A percentile compares a stretch with the other conserved stretches of the same genome.
These are phyloP conservation scores for Orchesellides sinensis DNA, from an alignment of 2,888 invertebrate genomes.

Conservation along the genomic window DNA sequence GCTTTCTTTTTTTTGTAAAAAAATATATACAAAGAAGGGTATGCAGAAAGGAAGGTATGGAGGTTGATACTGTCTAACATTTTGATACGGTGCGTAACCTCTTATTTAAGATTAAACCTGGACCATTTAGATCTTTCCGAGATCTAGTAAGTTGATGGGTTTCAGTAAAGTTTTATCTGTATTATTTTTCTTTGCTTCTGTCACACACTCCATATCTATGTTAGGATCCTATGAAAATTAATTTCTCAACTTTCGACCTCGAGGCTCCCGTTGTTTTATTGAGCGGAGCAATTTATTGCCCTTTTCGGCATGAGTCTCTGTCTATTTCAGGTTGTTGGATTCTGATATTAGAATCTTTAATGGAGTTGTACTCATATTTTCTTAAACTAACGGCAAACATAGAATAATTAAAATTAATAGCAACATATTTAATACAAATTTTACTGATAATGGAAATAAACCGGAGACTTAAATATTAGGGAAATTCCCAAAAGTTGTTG, in stretches of 20 bases:
- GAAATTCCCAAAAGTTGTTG: too few species aligned
- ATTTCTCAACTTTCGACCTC: conserved; percentile 54
- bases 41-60: too few species aligned
- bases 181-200: conserved; percentile 38
- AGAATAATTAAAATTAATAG: too few species aligned
- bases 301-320: conserved; percentile 34
- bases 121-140: conserved; percentile 46
- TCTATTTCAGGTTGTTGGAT: too few species aligned
- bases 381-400: too few species aligned
- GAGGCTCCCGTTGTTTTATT: conserved; percentile 51
- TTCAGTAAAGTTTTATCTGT: conserved; percentile 41
- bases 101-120: conserved; percentile 51
- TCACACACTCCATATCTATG: conserved; percentile 25
- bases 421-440: too few species aligned
- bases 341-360: too few species aligned
- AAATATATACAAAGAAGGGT: background rate
- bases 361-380: too few species aligned
- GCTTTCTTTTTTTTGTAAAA: too few species aligned
- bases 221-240: conserved; percentile 44
- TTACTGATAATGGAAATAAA: too few species aligned
- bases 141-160: conserved; percentile 23
- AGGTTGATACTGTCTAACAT: background rate
- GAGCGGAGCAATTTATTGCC: conserved; percentile 51
- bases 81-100: background rate
- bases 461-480: too few species aligned